Base-by-base conservation (phyloP, 2,888 invertebrate species). In the Andrena minutula region DNA sequence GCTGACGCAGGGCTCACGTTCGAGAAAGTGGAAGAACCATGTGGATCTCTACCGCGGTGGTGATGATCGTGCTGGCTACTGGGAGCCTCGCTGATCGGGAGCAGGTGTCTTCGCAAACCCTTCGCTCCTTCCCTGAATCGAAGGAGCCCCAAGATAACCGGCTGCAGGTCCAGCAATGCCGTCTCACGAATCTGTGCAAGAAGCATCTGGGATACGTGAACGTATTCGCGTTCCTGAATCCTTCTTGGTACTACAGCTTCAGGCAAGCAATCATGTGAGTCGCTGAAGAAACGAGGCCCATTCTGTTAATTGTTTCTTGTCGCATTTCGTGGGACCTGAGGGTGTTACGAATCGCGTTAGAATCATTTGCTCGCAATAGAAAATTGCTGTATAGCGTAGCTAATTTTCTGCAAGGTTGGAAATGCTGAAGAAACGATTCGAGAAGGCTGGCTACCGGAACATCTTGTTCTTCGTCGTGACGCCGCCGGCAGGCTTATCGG, bases 241-340 rank as follows among this genome's bases (percentile, higher is more conserved):
- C 90, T 3, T 82, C 90, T 12, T 93, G 92, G 92, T 86, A 89
- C 5, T 92, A 89, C 68, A 93, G 93, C 83, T 90, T 91, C 69
- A 83, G 90, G n/a, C 93, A 93, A 82, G 91, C 92, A 10, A 75
- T 88, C 65, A 91, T 93, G 93, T 93, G 85, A 92, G 92, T 90
- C 4, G 10, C 3, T 6, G 28, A 28, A 70, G 3, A 8, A 26
- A 23, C 10, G 12, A 30, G n/a, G 30, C 2, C 10, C 23, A 1
- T 12, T 56, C 23, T 23, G n/a, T 20, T 23, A 51, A 56, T 56
- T 26, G 10, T 23, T 4, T 56, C 23, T 10, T 12, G 3, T 26
- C 26, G 53, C 20, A 2, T 23, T 26, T 3, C 10, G 56, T 3
- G 23, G 23, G 10, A 7, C 20, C 8, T 20, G 23, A 2, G 20